Base-by-base conservation (phyloP, 2,888 invertebrate genomes). In the Trichopria drosophilae region DNA sequence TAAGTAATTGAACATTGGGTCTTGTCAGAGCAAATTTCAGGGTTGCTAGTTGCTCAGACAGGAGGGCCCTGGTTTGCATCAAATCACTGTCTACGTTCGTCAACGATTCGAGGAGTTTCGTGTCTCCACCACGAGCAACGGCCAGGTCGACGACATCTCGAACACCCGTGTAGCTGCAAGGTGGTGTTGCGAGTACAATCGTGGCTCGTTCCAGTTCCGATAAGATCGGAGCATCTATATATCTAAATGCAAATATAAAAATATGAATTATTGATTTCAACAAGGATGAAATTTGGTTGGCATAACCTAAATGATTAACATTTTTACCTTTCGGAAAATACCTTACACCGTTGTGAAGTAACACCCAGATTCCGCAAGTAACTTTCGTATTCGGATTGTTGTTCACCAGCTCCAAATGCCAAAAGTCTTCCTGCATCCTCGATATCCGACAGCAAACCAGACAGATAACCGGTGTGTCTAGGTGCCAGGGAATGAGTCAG, bases 401-500 rank as follows among this genome's bases (percentile, higher is more conserved):
- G 77, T 18, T 75, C 68, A 2, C 83, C 85, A 6, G 83, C 81
- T 15, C 84, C 84, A 61, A 84, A 86, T 2, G 81, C 84, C 53
- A 83, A 71, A 23, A 86, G 76, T 59, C 79, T 77, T 18, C 82
- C 82, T 1, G 83, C 80, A 31, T 81, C 79, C 50, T 81, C 80
- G 22, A 84, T 81, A 16, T 81, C 81, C 3, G 78, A 76, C 20
- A 85, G 72, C 6, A 86, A 79, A 1, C 84, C 84, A 0, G 88
- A 90, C 32, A 90, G 73, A 67, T 90, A 91, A 0, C 88, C 90
- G 0, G 88, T 88, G 32, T 88, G 86, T 6, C 89, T 81, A 0
- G 90, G 89, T 0, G 90, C 89, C 1, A 86, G 84, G 0, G 89
- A 83, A 64, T 91, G 90, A 0, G 89, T 90, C 65, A 90, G 86